A percentile compares a stretch with the other conserved stretches of the same genome.
Conservation (phyloP, 2,113 vertebrate genomes). For the Dipodomys merriami region DNA sequence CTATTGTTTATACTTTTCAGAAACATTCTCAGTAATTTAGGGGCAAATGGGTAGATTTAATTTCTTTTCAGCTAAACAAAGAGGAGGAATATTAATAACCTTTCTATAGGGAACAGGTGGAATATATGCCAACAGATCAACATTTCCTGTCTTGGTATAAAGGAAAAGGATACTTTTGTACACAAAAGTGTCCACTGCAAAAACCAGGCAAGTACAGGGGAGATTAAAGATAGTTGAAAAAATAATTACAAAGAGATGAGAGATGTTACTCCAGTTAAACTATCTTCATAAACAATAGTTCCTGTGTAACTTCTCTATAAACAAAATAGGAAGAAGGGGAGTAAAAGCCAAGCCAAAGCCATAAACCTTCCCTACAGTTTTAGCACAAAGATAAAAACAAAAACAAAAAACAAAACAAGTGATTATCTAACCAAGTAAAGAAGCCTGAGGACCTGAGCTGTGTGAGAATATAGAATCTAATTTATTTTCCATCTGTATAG, state of each 20-base stretch:
- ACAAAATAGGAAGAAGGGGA: background rate
- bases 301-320: background rate
- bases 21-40: conserved; percentile 33
- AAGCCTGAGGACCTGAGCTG: background rate
- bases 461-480: background rate
- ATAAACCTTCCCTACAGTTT: background rate
- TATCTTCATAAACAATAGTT: background rate
- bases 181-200: background rate
- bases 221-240: conserved; percentile 10
- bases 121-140: background rate
- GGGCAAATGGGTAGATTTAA: background rate
- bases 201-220: background rate
- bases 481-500: background rate
- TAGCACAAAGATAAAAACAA: background rate
- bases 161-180: background rate
- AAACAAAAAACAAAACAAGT: background rate
- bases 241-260: background rate
- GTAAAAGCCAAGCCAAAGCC: too few species aligned
- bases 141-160: background rate
- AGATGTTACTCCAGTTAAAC: background rate
- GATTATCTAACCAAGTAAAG: background rate
- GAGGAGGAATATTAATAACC: background rate
- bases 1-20: background rate
- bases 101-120: background rate
- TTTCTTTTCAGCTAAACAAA: conserved; percentile 23